A percentile compares a stretch with the other conserved stretches of the same genome.
Conservation (phyloP, 1,140 invertebrate genomes). For the Drosophila nebulosa region DNA sequence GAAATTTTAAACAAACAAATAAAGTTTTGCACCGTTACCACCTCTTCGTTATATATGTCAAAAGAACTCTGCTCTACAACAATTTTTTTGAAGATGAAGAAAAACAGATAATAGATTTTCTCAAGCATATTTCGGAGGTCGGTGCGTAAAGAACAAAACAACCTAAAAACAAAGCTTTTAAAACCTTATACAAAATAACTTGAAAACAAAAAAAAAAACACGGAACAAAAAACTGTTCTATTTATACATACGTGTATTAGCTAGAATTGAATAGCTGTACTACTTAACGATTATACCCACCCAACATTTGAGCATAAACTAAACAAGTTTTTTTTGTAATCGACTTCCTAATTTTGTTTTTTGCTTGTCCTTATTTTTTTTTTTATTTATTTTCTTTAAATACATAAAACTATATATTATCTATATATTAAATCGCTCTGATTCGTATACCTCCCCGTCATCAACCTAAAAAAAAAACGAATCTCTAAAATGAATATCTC, state of each 20-base stretch:
- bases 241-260: constrained; percentile 1
- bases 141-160: constrained; percentile 53
- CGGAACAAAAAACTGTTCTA: constrained; percentile 4
- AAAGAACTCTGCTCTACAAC: constrained; percentile 17
- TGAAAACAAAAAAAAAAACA: background rate
- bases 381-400: constrained; percentile 41
- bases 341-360: constrained; percentile 13
- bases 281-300: constrained; percentile 34
- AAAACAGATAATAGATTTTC: constrained; percentile 79
- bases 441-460: constrained; percentile 56
- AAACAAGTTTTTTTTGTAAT: constrained; percentile 1
- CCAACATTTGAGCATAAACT: constrained; percentile 27
- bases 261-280: constrained; percentile 19
- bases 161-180: constrained; percentile 10
- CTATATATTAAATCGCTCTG: constrained; percentile 34
- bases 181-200: constrained; percentile 19
- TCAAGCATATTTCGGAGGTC: constrained; percentile 81
- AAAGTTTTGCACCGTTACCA: constrained; percentile 78
- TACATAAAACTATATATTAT: constrained; percentile 9
- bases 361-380: constrained; percentile 37
- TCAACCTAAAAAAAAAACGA: constrained; percentile 28
- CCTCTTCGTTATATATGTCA: constrained; percentile 61
- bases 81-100: constrained; percentile 43
- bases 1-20: constrained; percentile 34
- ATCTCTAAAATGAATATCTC: constrained; percentile 23